phyloP scores from a whole-genome alignment of 2,113 vertebrate species.

The Xenopus borealis region DNA sequence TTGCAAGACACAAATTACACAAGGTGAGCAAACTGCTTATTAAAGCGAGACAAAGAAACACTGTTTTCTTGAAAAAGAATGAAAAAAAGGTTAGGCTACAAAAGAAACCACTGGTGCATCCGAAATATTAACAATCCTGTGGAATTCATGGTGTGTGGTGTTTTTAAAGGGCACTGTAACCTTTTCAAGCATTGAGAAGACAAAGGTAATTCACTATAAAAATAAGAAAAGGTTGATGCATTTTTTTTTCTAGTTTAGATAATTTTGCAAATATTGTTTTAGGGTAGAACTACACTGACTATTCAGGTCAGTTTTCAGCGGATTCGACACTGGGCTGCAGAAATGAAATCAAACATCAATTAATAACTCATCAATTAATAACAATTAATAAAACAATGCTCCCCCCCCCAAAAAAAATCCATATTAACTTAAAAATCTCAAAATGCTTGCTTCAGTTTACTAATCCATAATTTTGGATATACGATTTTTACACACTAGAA shows the following conservation, averaged over 20 bases:
- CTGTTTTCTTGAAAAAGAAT: constrained; percentile 48
- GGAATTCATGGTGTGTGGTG: constrained; percentile 65
- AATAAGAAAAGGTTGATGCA: neutral
- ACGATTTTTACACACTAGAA: too few species aligned
- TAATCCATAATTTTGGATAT: too few species aligned
- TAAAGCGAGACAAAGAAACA: constrained; percentile 74
- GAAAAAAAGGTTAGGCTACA: constrained; percentile 71
- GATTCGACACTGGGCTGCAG: too few species aligned
- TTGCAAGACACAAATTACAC: constrained; percentile 62
- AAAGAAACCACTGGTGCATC: constrained; percentile 65
- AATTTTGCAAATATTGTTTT: neutral
- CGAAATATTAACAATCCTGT: constrained; percentile 62
- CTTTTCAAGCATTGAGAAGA: constrained; percentile 69
- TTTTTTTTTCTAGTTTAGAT: neutral
- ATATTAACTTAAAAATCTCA: too few species aligned
- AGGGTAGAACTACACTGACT: too few species aligned
- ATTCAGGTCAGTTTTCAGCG: too few species aligned
- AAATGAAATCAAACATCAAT: too few species aligned
- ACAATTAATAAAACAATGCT: too few species aligned
- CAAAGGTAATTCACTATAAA: constrained; percentile 61
- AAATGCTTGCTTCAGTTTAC: too few species aligned
- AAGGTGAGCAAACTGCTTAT: constrained; percentile 77
- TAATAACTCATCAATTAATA: too few species aligned
- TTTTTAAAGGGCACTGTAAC: constrained; percentile 78
- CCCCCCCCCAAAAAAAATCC: too few species aligned